These are phyloP conservation scores for Drosophila rhopaloa DNA, from an alignment of 1,140 invertebrate species.

Conservation along the genomic window DNA sequence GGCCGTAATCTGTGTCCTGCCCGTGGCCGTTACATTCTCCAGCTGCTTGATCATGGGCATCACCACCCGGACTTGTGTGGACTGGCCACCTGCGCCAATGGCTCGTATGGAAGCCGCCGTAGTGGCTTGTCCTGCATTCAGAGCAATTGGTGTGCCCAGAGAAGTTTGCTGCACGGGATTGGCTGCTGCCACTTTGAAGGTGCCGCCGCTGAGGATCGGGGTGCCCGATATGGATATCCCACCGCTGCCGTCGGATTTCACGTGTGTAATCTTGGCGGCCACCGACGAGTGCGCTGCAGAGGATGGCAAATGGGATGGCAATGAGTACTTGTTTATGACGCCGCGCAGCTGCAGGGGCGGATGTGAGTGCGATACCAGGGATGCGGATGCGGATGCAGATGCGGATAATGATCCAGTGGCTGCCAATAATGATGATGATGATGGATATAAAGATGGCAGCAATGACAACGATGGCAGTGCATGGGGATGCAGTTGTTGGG, in stretches of 20 bases:
- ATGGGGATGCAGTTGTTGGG: slow-evolving; percentile 54
- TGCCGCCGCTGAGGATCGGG: slow-evolving; percentile 70
- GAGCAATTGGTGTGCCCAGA: slow-evolving; percentile 62
- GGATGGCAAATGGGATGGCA: slow-evolving; percentile 64
- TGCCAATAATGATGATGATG: slow-evolving; percentile 47
- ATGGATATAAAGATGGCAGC: slow-evolving; percentile 42
- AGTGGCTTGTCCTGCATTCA: slow-evolving; percentile 63
- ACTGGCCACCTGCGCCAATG: slow-evolving; percentile 75
- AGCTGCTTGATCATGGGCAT: slow-evolving; percentile 83
- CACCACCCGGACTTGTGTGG: slow-evolving; percentile 81
- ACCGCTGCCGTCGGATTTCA: slow-evolving; percentile 64
- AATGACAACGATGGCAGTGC: slow-evolving; percentile 52
- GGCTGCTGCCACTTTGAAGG: slow-evolving; percentile 71
- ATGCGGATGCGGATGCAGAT: slow-evolving; percentile 18
- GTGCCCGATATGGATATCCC: slow-evolving; percentile 68
- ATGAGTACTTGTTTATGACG: slow-evolving; percentile 74
- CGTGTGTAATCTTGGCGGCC: slow-evolving; percentile 80
- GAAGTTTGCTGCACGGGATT: slow-evolving; percentile 56
- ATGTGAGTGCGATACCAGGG: slow-evolving; percentile 58
- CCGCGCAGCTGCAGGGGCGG: slow-evolving; percentile 67
- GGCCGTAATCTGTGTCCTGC: slow-evolving; percentile 80
- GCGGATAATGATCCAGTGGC: slow-evolving; percentile 15
- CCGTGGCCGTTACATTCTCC: slow-evolving; percentile 73
- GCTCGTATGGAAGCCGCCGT: slow-evolving; percentile 75
- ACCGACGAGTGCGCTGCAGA: slow-evolving; percentile 71